phyloP scores from a whole-genome alignment of 2,888 invertebrate species.

The Aproaerema taeniolella region DNA sequence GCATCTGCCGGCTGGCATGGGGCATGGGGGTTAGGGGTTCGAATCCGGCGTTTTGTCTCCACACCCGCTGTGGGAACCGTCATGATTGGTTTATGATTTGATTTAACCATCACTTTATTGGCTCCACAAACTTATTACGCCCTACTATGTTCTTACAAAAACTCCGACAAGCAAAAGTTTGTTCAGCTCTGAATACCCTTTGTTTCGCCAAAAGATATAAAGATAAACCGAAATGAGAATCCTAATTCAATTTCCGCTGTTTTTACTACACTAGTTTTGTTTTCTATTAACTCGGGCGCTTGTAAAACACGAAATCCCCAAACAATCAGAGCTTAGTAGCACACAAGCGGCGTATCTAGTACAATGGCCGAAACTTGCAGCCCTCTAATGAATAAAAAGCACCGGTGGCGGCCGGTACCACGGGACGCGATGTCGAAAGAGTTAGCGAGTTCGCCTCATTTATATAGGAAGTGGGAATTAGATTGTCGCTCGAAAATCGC shows the following conservation, averaged over 20 bases:
- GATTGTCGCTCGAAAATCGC: constrained; percentile 35
- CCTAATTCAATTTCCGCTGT: constrained; percentile 48
- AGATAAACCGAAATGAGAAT: constrained; percentile 30
- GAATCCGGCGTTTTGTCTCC: constrained; percentile 62
- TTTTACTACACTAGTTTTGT: constrained; percentile 44
- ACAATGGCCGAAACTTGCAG: constrained; percentile 68
- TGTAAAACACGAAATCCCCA: constrained; percentile 58
- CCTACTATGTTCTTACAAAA: constrained; percentile 2
- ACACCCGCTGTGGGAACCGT: constrained; percentile 55
- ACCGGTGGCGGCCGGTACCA: constrained; percentile 53
- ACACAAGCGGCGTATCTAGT: constrained; percentile 62
- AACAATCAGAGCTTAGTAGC: constrained; percentile 64
- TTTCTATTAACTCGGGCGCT: constrained; percentile 49
- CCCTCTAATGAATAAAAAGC: constrained; percentile 71
- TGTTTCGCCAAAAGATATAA: constrained; percentile 19
- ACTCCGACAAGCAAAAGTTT: too few relatives aligned
- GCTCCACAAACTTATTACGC: constrained; percentile 10
- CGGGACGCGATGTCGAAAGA: constrained; percentile 24
- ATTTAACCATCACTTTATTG: constrained; percentile 31
- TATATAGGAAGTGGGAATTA: constrained; percentile 26
- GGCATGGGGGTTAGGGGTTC: constrained; percentile 54
- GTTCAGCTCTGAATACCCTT: too few relatives aligned
- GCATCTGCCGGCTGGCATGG: constrained; percentile 67
- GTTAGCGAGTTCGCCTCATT: constrained; percentile 8
- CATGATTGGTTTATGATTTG: constrained; percentile 65